A percentile compares a stretch with the other conserved stretches of the same genome.
These are phyloP conservation scores for Leptarthrus brevirostris DNA, from an alignment of 2,888 invertebrate genomes.

Conservation along the genomic window DNA sequence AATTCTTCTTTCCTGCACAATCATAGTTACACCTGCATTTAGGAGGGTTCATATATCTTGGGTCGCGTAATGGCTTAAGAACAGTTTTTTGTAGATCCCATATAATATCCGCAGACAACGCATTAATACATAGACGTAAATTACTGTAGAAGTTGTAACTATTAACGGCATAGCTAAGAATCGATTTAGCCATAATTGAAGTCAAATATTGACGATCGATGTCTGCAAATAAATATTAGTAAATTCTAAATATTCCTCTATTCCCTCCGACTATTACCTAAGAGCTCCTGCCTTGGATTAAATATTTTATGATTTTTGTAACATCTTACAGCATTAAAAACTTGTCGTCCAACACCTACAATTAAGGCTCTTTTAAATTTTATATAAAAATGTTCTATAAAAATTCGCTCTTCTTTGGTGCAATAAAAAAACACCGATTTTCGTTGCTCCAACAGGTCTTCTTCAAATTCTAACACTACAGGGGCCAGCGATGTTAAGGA, in stretches of 20 bases:
- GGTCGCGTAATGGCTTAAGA: conserved; percentile 55
- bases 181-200: conserved; percentile 60
- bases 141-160: conserved; percentile 60
- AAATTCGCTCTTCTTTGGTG: conserved; percentile 57
- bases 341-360: conserved; percentile 61
- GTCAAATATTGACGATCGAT: conserved; percentile 61
- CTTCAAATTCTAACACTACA: conserved; percentile 53
- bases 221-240: conserved; percentile 56
- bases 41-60: neutral
- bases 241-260: neutral
- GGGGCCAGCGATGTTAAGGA: conserved; percentile 62
- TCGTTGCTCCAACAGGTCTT: neutral
- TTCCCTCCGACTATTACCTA: too few species aligned
- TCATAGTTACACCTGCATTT: conserved; percentile 11
- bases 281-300: conserved; percentile 60
- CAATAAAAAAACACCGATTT: neutral
- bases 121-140: conserved; percentile 60
- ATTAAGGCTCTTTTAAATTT: conserved; percentile 63
- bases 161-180: conserved; percentile 62
- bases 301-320: conserved; percentile 61
- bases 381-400: conserved; percentile 63
- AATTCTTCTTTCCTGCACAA: too few species aligned
- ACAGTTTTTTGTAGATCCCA: conserved; percentile 60
- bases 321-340: conserved; percentile 63
- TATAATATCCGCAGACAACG: conserved; percentile 62